phyloP scores from a whole-genome alignment of 2,888 invertebrate species.

The Caradrina clavipalpis region DNA sequence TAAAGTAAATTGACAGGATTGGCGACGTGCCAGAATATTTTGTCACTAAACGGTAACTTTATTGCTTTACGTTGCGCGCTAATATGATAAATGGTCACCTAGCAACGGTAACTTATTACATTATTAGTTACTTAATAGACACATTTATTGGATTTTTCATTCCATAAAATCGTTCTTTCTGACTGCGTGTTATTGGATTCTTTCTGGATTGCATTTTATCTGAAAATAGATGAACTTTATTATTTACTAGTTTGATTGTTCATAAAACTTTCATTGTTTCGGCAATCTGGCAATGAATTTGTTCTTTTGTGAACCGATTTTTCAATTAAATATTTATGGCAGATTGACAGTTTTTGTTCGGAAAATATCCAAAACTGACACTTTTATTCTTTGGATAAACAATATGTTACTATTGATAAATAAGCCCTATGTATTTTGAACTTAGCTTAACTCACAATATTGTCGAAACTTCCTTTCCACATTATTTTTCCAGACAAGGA shows the following conservation, averaged over 20 bases:
- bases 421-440: neutral
- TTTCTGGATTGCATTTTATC: neutral
- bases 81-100: slow-evolving; percentile 43
- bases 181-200: neutral
- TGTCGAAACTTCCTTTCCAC: neutral
- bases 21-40: slow-evolving; percentile 58
- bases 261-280: neutral
- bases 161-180: slow-evolving; percentile 6
- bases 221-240: neutral
- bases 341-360: too few species aligned
- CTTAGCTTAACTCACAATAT: neutral
- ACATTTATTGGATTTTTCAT: slow-evolving; percentile 25
- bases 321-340: neutral
- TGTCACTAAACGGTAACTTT: slow-evolving; percentile 52
- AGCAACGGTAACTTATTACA: slow-evolving; percentile 31
- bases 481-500: slow-evolving; percentile 9
- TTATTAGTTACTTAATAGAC: slow-evolving; percentile 18
- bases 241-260: neutral
- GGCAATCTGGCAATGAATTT: too few species aligned
- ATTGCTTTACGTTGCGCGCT: slow-evolving; percentile 52
- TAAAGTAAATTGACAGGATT: slow-evolving; percentile 49
- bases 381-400: neutral
- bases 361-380: neutral
- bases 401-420: neutral
- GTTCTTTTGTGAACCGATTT: too few species aligned